Evolutionary conservation across 35 echinoderm and acorn worm species (phyloP).

Genomic region (Ophioderma brevispina): DNA sequence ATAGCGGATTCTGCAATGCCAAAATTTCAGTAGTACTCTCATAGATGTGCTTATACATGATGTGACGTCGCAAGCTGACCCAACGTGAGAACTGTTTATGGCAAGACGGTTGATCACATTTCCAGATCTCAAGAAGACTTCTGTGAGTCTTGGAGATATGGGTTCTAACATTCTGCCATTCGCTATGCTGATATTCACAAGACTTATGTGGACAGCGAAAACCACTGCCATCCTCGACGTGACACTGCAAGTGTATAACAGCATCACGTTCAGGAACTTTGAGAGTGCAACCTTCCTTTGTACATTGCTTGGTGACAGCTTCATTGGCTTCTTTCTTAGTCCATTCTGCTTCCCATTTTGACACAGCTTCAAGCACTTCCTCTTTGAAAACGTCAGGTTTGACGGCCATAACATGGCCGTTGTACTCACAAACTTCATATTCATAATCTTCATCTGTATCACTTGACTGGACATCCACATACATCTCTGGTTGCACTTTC

Average conservation of each 20-base stretch:
- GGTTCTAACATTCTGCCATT: neutral
- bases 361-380: neutral
- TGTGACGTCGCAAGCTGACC: neutral
- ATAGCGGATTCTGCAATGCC: neutral
- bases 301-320: neutral
- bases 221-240: neutral
- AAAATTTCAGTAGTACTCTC: neutral
- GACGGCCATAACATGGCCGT: neutral
- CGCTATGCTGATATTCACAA: neutral
- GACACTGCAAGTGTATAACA: neutral
- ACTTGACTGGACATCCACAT: neutral
- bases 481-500: neutral
- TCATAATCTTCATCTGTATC: neutral
- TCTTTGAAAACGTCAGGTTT: neutral
- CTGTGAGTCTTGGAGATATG: neutral
- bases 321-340: neutral
- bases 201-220: neutral
- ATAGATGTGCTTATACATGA: conserved; percentile 8
- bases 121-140: neutral
- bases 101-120: neutral
- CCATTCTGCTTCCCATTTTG: neutral
- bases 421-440: neutral
- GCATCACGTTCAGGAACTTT: neutral
- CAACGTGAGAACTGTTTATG: neutral
- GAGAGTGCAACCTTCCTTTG: neutral